Evolutionary conservation across 2,113 vertebrate species (phyloP), one percentile per base, ranked within the genome.

Genomic region (Steatornis caripensis): DNA sequence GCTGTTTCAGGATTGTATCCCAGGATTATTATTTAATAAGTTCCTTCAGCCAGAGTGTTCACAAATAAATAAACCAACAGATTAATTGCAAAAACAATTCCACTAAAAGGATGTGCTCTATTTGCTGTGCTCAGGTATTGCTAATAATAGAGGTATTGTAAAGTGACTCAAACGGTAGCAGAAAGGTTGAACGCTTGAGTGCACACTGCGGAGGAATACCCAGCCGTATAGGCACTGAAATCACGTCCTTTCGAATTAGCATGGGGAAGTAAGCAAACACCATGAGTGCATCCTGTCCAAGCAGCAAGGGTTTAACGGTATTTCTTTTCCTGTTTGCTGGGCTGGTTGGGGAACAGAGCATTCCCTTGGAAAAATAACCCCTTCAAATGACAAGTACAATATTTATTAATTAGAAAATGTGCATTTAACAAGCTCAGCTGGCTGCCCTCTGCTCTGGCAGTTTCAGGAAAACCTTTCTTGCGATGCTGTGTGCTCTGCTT

Each of bases 21-120:
- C 54, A 49, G 45, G 15, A 46, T 85, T 51, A 66, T 71, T 84
- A 69, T 80, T 95, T 93, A 85, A 87, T 69, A 51, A 79, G 39
- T 37, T 80, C 26, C 60, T 58, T 75, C 85, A 89, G n/a, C 61
- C 87, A 58, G 62, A 39, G 46, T 9, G 26, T 64, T 81, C 32
- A 43, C 57, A 92, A 81, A 92, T 69, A 95, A 92, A 90, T 64
- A 90, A 93, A 94, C 65, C 69, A 88, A 48, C 15, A 83, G 57
- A 36, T 57, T 51, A 61, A 87, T 57, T 55, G 66, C 66, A 94
- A 74, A 87, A 88, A 2, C 37, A 61, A 30, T 14, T 34, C 39
- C 24, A 26, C 72, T 71, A 29, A 90, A 90, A 81, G 70, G 76
- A 87, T 48, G 64, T 65, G 72, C 74, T 93, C 55, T 74, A 13